Conservation (phyloP, 2,888 invertebrate species). For the Didymodactylos carnosus region DNA sequence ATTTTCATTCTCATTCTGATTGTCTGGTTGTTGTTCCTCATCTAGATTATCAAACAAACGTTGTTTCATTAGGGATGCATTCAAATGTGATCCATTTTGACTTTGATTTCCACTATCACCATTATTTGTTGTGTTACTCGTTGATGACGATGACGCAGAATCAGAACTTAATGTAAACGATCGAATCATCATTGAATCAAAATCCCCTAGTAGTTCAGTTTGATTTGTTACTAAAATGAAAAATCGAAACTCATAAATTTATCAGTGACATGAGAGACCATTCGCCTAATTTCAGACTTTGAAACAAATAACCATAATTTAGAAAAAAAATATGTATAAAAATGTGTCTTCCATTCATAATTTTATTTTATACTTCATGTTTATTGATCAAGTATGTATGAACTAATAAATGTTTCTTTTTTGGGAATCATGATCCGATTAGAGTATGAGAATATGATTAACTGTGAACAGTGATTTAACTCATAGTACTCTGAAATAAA, state of each 20-base stretch:
- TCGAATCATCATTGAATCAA: not conserved
- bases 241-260: not conserved
- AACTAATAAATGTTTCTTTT: no score
- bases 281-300: not conserved
- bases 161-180: not conserved
- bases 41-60: not conserved
- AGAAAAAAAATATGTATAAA: not conserved
- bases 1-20: no score
- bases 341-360: not conserved
- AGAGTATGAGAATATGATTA: no score
- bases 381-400: no score
- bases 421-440: no score
- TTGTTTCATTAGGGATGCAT: not conserved
- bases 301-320: not conserved
- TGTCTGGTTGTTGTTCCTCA: no score
- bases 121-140: not conserved
- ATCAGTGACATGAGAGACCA: not conserved
- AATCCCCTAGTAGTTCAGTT: not conserved
- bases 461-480: no score
- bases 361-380: no score
- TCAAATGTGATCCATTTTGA: not conserved
- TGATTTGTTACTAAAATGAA: not conserved
- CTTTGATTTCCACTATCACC: not conserved
- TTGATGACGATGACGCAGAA: not conserved
- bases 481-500: no score